Conservation (phyloP, 2,113 vertebrate species). For the Aspiorhynchus laticeps region DNA sequence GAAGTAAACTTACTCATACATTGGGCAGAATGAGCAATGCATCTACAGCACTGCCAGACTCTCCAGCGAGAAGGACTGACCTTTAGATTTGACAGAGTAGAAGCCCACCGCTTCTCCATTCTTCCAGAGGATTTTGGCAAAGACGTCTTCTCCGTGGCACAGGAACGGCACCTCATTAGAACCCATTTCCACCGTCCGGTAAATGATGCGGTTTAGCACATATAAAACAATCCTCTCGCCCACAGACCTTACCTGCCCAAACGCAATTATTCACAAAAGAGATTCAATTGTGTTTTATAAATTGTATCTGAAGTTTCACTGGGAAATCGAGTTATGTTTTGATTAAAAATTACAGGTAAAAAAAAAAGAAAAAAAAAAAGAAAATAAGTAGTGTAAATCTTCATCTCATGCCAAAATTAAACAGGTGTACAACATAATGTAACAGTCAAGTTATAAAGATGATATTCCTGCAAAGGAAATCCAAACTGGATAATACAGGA, state of each 20-base stretch:
- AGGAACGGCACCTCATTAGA: slow-evolving; percentile 84
- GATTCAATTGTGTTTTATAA: neutral
- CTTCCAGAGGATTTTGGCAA: slow-evolving; percentile 89
- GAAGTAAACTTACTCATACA: neutral
- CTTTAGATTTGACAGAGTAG: slow-evolving; percentile 89
- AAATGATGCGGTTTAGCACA: slow-evolving; percentile 88
- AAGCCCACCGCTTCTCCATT: slow-evolving; percentile 90
- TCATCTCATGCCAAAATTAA: neutral
- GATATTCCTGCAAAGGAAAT: neutral
- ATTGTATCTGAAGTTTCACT: neutral
- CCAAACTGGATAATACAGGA: slow-evolving; percentile 8
- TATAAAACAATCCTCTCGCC: slow-evolving; percentile 91
- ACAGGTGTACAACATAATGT: neutral
- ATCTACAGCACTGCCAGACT: neutral
- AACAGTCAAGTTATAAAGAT: neutral
- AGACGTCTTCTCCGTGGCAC: slow-evolving; percentile 82
- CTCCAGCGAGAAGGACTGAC: slow-evolving; percentile 64
- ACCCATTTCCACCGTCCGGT: slow-evolving; percentile 85
- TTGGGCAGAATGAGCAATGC: neutral
- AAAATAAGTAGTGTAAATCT: neutral
- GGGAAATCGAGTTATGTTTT: neutral
- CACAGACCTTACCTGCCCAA: slow-evolving; percentile 43
- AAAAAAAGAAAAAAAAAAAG: neutral
- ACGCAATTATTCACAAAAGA: neutral
- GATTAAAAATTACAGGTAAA: neutral